Evolutionary conservation across 2,888 invertebrate species (phyloP).

Genomic region (Pyrocoelia pectoralis): DNA sequence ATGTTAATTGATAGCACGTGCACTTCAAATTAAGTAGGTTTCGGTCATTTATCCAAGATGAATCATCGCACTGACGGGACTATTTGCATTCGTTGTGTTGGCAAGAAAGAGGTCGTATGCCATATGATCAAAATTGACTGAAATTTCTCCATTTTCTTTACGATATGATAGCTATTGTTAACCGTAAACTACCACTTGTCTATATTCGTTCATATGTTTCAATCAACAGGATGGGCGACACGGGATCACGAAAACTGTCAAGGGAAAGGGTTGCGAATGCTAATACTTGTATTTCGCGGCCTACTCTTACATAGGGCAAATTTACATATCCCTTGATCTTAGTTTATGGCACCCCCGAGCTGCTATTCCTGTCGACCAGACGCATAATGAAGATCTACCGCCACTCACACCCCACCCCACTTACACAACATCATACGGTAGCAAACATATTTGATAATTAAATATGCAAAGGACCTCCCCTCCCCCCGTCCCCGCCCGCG

Average conservation of each 20-base stretch:
- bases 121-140: too few species aligned
- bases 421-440: conserved; percentile 20
- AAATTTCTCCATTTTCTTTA: too few species aligned
- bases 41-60: too few species aligned
- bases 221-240: conserved; percentile 32
- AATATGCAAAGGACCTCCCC: conserved; percentile 10
- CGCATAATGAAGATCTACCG: conserved; percentile 35
- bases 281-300: conserved; percentile 33
- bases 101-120: too few species aligned
- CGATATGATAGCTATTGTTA: too few species aligned
- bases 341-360: conserved; percentile 35
- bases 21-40: too few species aligned
- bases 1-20: too few species aligned
- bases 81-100: too few species aligned
- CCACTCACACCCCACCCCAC: conserved; percentile 24
- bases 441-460: conserved; percentile 10
- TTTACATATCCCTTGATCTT: conserved; percentile 39
- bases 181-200: neutral
- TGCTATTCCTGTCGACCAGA: conserved; percentile 31
- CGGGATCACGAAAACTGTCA: conserved; percentile 25
- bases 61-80: too few species aligned
- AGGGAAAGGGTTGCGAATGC: conserved; percentile 36
- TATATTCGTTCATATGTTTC: conserved; percentile 25
- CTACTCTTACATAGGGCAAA: conserved; percentile 27
- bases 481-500: too few species aligned